Base-by-base conservation (phyloP, 2,888 invertebrate species). In the Drosophila kuntzei region DNA sequence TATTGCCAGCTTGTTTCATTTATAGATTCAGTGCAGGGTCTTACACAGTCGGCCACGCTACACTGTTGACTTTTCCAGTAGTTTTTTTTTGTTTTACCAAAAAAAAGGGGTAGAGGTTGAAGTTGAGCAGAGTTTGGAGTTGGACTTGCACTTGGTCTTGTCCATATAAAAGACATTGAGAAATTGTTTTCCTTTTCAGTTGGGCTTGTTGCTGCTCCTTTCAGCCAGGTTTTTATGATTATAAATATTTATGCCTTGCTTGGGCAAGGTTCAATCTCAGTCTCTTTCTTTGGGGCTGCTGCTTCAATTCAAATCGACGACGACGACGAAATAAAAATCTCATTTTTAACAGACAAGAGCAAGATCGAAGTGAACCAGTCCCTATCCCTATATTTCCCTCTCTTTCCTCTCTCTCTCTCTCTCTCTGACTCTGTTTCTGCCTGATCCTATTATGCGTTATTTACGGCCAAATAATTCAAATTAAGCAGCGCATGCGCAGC, bases 401-500 rank as follows among this genome's bases (percentile, higher is more conserved):
- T 49, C 8, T 34, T 60, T 36, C 43, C 11, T 3, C 11, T 8
- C 36, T 20, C n/a, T 36, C 22, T 16, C 2, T n/a, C 0, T 27
- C 39, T 20, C 20, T 1, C n/a, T 29, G 32, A 2, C 16, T 14
- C 25, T 14, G 14, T n/a, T 39, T 53, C 39, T 22, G 39, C 29
- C 64, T 69, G 73, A 59, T 66, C 73, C 86, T 71, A 87, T 89
- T 90, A 79, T 86, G 75, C 79, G 79, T 90, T 90, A 90, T 90
- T 90, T 91, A 90, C 90, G 90, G 79, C 79, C 86, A 89, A 89
- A 90, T 89, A 90, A 90, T 90, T 91, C 87, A 90, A 90, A 90
- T 90, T 89, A 90, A 90, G 85, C 70, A 71, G 70, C 76, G 72
- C 76, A 76, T 78, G 78, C 75, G 76, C 74, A 66, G 32, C 54